Evolutionary conservation across 2,113 vertebrate species (phyloP), one percentile per base, ranked within the genome.

Genomic region (Enhydra lutris): DNA sequence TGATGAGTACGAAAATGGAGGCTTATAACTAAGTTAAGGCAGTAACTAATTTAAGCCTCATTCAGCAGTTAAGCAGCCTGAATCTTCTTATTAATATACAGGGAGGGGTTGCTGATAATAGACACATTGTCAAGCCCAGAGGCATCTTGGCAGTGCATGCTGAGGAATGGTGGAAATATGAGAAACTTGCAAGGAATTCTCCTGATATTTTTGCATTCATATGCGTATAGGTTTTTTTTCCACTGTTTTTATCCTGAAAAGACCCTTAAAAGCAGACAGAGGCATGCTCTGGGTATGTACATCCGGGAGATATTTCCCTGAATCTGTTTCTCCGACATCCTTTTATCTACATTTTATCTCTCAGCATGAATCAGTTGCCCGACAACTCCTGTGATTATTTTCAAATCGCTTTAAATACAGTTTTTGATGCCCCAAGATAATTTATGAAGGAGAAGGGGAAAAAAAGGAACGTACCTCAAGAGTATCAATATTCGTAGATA

Each of bases 81-180:
- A 76, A 63, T 74, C 90, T 95, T 74, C 90, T 96, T 96, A 55
- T 88, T 93, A 91, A 88, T 67, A 79, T 31, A 83, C 92, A 74
- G 92, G 52, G 81, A 86, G 69, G 92, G 79, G 89, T 47, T 95
- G 79, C 74, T 89, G 92, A 59, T 95, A 96, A 97, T 34, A 97
- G 97, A 86, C 52, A 67, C 36, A 61, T 82, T 89, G 89, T 69
- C 83, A 63, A 50, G 61, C 95, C 93, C 76, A 24, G 61, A 94
- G 96, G 65, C 55, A 34, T 92, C 59, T 82, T 86, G 47, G 39
- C 79, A 79, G 45, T 34, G 57, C 65, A 4, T 69, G 79, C 67
- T 34, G 87, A 93, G 73, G 55, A 83, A n/a, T 34, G 24, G 47
- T 18, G 8, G 50, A 93, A 88, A 50, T 31, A 57, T 0, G 12